These are phyloP conservation scores for Brassicogethes aeneus DNA, from an alignment of 2,888 invertebrate species.

Conservation along the genomic window DNA sequence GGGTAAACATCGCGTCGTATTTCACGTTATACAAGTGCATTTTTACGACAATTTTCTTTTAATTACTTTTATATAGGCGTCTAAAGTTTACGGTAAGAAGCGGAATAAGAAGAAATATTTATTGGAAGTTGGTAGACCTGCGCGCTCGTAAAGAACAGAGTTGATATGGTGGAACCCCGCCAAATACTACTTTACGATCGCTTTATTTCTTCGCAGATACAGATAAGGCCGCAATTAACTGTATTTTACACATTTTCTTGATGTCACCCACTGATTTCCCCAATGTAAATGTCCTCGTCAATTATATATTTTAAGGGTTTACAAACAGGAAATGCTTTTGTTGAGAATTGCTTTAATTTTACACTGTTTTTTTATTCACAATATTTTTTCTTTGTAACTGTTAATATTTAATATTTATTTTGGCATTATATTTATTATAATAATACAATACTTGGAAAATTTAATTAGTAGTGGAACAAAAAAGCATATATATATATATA, in stretches of 20 bases:
- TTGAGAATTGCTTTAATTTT: no score
- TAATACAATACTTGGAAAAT: no score
- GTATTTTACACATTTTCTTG: slow-evolving; percentile 8
- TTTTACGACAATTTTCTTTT: slow-evolving; percentile 21
- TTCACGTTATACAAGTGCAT: slow-evolving; percentile 19
- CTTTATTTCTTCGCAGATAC: slow-evolving; percentile 11
- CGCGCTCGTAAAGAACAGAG: slow-evolving; percentile 10
- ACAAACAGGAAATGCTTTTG: no score
- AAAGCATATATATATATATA: no score
- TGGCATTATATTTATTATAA: no score
- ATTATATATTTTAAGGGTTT: no score
- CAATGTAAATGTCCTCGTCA: slow-evolving; percentile 3
- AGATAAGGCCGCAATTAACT: slow-evolving; percentile 12
- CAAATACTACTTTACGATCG: slow-evolving; percentile 12
- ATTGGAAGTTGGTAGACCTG: slow-evolving; percentile 7
- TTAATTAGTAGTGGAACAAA: no score
- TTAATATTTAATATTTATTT: no score
- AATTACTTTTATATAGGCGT: slow-evolving; percentile 18
- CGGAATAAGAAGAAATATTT: slow-evolving; percentile 5
- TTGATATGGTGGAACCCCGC: slow-evolving; percentile 12
- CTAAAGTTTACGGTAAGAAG: slow-evolving; percentile 13
- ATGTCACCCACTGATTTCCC: slow-evolving; percentile 9
- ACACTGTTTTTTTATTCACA: no score
- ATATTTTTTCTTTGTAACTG: no score
- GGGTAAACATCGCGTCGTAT: slow-evolving; percentile 11